Evolutionary conservation across 2,797 vertebrate species (phyloP).

Genomic region (Tamandua tetradactyla): DNA sequence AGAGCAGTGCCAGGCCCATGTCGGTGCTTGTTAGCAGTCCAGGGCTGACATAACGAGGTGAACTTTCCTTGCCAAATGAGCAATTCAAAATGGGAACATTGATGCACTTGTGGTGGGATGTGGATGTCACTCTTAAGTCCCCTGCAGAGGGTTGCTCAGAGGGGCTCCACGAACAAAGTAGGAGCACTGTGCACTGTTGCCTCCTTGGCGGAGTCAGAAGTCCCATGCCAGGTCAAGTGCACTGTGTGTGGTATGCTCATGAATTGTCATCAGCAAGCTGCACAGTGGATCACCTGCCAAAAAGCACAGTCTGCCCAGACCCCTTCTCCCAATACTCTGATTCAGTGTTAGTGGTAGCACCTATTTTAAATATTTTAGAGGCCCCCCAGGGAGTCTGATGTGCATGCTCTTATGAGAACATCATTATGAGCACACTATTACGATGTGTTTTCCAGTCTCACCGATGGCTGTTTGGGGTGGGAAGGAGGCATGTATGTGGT

Average conservation of each 20-base stretch:
- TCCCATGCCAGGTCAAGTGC: not conserved
- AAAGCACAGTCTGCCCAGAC: not conserved
- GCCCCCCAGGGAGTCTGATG: not conserved
- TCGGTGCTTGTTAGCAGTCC: not conserved
- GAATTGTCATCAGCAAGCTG: not conserved
- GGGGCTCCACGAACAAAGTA: not conserved
- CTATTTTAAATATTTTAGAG: not conserved
- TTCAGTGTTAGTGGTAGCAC: not conserved
- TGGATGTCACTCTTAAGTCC: not conserved
- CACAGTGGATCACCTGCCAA: not conserved
- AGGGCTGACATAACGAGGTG: not conserved
- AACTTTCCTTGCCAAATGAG: not conserved
- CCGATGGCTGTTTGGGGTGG: not conserved
- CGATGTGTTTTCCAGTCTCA: not conserved
- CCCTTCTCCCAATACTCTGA: fast-evolving
- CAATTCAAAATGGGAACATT: not conserved
- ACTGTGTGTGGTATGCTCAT: no score
- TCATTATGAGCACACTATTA: fast-evolving
- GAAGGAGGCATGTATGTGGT: not conserved
- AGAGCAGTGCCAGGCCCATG: not conserved
- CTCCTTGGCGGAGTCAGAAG: not conserved
- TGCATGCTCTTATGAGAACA: not conserved
- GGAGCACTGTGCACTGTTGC: not conserved
- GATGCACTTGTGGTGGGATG: not conserved
- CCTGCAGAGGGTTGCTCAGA: not conserved